These are phyloP conservation scores for mouse (Mus musculus) DNA, from an alignment of 2,113 vertebrate genomes.

Conservation along the genomic window DNA sequence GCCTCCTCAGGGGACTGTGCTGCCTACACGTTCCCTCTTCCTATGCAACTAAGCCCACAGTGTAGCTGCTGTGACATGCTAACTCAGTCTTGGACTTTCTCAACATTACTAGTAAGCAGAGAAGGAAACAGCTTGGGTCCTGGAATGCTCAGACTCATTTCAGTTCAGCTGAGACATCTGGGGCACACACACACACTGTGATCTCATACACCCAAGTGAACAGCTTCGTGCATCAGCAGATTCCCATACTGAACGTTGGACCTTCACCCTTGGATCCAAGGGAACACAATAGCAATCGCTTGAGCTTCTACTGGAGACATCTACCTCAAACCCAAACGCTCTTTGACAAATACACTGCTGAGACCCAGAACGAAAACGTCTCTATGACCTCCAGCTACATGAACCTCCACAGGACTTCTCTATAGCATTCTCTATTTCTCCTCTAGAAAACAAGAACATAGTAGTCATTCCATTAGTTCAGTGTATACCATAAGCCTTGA, in stretches of 20 bases:
- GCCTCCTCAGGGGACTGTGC: background rate
- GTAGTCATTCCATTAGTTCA: constrained; percentile 17
- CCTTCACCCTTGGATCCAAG: background rate
- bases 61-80: background rate
- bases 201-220: background rate
- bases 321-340: background rate
- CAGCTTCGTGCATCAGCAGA: background rate
- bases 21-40: background rate
- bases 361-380: constrained; percentile 28
- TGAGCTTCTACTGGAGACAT: constrained; percentile 3
- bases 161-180: background rate
- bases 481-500: background rate
- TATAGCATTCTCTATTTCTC: background rate
- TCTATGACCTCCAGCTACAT: background rate
- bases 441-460: constrained; percentile 32
- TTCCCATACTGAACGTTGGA: background rate
- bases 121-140: constrained; percentile 43
- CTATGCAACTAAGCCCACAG: background rate
- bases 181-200: background rate
- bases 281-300: background rate
- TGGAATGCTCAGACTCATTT: constrained; percentile 29
- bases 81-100: constrained; percentile 23
- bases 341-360: background rate
- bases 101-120: background rate
- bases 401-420: background rate